These are phyloP conservation scores for Phoenoteleia sp. DNA, from an alignment of 2,888 invertebrate species.

Conservation along the genomic window DNA sequence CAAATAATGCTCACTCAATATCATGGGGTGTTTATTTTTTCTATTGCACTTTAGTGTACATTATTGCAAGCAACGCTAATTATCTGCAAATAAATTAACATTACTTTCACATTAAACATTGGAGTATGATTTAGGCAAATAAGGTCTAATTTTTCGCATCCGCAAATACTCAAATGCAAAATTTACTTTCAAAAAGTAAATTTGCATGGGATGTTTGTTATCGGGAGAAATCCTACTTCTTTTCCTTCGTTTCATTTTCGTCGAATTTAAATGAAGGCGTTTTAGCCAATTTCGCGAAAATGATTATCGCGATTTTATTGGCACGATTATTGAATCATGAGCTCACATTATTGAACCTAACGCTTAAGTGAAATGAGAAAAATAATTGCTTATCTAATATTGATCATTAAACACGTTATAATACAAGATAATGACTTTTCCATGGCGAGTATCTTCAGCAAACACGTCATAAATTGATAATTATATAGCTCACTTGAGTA, in stretches of 20 bases:
- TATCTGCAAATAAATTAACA: conserved; percentile 30
- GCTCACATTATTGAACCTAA: background rate
- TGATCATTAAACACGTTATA: conserved; percentile 35
- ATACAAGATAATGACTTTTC: conserved; percentile 59
- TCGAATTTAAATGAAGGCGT: background rate
- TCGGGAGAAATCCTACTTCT: background rate
- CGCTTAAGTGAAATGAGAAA: conserved; percentile 35
- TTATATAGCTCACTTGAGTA: conserved; percentile 39
- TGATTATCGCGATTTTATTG: background rate
- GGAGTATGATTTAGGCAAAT: conserved; percentile 23
- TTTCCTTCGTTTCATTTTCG: background rate
- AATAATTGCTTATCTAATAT: conserved; percentile 57
- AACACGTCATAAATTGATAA: conserved; percentile 53
- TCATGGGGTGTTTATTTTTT: conserved; percentile 28
- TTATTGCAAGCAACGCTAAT: conserved; percentile 17
- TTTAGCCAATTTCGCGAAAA: background rate
- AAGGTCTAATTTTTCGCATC: background rate
- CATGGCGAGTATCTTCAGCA: conserved; percentile 33
- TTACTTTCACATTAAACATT: background rate
- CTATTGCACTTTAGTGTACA: background rate
- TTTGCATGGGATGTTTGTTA: background rate
- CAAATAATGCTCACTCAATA: conserved; percentile 30
- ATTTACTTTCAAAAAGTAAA: background rate
- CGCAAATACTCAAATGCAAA: background rate
- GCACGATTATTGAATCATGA: background rate